Conservation (phyloP, 2,888 invertebrate species). For the Scaptomyza reducta region DNA sequence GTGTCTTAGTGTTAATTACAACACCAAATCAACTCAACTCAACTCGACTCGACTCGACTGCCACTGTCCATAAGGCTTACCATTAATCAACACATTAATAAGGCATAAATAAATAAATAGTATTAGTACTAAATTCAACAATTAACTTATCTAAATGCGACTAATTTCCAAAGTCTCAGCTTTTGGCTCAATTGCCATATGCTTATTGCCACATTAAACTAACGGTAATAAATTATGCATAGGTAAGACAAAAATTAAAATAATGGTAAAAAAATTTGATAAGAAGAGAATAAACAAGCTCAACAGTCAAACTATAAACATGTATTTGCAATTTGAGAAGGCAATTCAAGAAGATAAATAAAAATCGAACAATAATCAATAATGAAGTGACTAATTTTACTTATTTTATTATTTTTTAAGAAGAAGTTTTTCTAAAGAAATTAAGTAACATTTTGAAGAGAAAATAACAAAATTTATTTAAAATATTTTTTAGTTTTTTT, state of each 20-base stretch:
- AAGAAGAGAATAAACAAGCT: too few species aligned
- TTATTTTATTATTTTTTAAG: too few species aligned
- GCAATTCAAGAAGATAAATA: neutral
- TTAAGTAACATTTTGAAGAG: too few species aligned
- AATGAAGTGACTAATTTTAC: too few species aligned
- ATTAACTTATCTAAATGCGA: conserved; percentile 18
- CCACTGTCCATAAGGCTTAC: conserved; percentile 15
- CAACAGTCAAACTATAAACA: neutral
- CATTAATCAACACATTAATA: conserved; percentile 39
- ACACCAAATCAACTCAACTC: conserved; percentile 51
- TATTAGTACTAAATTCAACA: conserved; percentile 10
- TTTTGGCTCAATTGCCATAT: too few species aligned
- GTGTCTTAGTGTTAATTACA: conserved; percentile 80
- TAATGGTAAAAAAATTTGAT: neutral
- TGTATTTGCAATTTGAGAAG: too few species aligned
- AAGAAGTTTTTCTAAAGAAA: too few species aligned
- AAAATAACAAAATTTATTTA: too few species aligned
- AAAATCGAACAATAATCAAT: too few species aligned
- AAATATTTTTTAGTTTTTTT: too few species aligned
- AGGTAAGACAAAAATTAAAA: neutral
- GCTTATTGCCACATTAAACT: neutral
- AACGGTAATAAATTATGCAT: neutral
- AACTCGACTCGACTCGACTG: conserved; percentile 13
- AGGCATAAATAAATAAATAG: conserved; percentile 38
- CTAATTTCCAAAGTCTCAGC: neutral